Percentiles rank a stretch among this genome's conserved stretches.
These are phyloP conservation scores for Drosophila mojavensis DNA, from an alignment of 1,140 invertebrate species.

Conservation along the genomic window DNA sequence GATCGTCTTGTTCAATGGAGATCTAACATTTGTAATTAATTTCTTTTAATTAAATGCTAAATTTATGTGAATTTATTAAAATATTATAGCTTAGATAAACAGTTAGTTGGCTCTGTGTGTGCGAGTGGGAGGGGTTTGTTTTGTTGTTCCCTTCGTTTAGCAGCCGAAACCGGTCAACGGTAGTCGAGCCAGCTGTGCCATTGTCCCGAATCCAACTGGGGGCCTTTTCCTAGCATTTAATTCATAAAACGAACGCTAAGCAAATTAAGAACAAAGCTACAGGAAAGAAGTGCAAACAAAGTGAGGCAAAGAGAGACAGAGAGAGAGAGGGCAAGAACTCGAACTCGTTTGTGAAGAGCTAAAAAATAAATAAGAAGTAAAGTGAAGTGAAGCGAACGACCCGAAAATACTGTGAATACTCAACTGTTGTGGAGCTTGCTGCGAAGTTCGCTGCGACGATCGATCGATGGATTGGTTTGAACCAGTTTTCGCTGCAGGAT, in stretches of 20 bases:
- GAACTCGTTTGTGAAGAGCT: conserved; percentile 40
- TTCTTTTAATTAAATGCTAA: too few relatives aligned
- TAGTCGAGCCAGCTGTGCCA: conserved; percentile 21
- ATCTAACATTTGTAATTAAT: too few relatives aligned
- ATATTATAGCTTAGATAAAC: background rate
- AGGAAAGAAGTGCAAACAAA: background rate
- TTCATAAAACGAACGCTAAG: conserved; percentile 47
- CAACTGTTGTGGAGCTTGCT: conserved; percentile 16
- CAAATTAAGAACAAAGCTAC: conserved; percentile 41
- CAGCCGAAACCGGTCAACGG: conserved; percentile 30
- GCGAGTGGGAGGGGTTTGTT: background rate
- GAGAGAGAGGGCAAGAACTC: conserved; percentile 24
- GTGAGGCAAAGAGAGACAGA: background rate
- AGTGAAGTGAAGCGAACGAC: conserved; percentile 46
- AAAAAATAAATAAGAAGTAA: conserved; percentile 14
- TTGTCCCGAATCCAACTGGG: conserved; percentile 22
- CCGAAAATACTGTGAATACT: conserved; percentile 41
- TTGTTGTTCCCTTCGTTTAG: background rate
- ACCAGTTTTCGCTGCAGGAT: conserved; percentile 75
- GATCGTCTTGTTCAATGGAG: too few relatives aligned
- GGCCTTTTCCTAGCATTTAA: conserved; percentile 59
- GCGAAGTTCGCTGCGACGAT: conserved; percentile 47
- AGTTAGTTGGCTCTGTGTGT: background rate
- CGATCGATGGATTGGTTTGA: conserved; percentile 61
- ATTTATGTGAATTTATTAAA: too few relatives aligned